Evolutionary conservation across 2,113 vertebrate species (phyloP), one percentile per base, ranked within the genome.

Genomic region (Phyllostomus hastatus): DNA sequence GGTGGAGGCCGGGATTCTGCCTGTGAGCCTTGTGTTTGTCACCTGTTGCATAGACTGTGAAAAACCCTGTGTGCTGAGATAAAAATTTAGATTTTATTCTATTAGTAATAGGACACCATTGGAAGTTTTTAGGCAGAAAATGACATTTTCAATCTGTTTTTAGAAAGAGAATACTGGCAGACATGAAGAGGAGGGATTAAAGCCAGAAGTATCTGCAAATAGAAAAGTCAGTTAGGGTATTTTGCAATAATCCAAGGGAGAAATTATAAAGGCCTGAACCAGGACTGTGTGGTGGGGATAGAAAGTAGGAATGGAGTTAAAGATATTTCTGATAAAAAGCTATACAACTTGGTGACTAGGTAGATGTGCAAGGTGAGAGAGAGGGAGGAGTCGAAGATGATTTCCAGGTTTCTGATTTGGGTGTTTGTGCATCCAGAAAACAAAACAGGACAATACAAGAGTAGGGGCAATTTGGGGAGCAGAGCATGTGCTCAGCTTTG

Each of bases 61-160:
- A 78, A 86, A 76, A 22, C 91, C 41, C 41, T 57, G 8, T 26
- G 2, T 28, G 43, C 48, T 33, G 28, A 66, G 11, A 66, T 72
- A 84, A 80, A 87, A 79, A 15, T 33, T 6, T n/a, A 82, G 64
- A 17, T 59, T 83, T 90, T n/a, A 46, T 88, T 69, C 70, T 52
- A 1, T n/a, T 41, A 85, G 61, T 79, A 82, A 2, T 52, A 28
- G 31, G 54, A 66, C 94, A 54, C 20, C 22, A 54, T n/a, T 84
- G 76, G 69, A 83, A 95, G 54, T 20, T 87, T 79, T 83, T 43
- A 61, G 86, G 19, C 54, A 94, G 89, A 90, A 92, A 79, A 93
- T 33, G 85, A 7, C 76, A 54, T 46, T 8, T 88, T 95, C 26
- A 1, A 75, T 76, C 57, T 70, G 20, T 64, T 88, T 95, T 88